Evolutionary conservation across 2,797 vertebrate species (phyloP).

Genomic region (Sandelia bainsii): DNA sequence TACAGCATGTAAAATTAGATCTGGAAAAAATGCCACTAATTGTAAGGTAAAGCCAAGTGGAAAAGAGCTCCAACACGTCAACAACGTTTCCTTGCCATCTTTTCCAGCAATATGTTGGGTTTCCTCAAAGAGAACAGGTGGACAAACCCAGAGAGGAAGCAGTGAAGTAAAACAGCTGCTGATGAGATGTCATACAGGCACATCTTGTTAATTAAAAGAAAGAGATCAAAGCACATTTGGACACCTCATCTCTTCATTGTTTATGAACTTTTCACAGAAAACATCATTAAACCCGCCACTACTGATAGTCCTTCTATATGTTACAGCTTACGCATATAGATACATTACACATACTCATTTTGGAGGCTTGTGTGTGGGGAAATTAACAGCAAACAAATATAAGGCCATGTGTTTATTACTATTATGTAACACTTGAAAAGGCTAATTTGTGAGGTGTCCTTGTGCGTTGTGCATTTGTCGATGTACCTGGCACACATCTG

Average conservation of each 20-base stretch:
- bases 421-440: slow-evolving; percentile 25
- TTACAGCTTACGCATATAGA: background rate
- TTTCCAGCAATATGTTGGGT: slow-evolving; percentile 5
- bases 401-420: slow-evolving; percentile 2
- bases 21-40: too few species aligned
- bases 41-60: background rate
- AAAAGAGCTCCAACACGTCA: background rate
- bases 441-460: background rate
- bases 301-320: background rate
- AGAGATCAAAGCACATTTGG: slow-evolving; percentile 21
- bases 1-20: too few species aligned
- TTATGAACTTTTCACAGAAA: slow-evolving; percentile 6
- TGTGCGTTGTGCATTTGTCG: slow-evolving; percentile 6
- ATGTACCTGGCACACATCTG: slow-evolving; percentile 13
- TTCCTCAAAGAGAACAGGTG: slow-evolving; percentile 5
- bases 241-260: background rate
- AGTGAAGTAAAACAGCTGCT: slow-evolving; percentile 15
- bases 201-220: slow-evolving; percentile 37
- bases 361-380: background rate
- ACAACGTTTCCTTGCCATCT: background rate
- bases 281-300: background rate
- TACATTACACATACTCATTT: background rate
- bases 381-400: background rate
- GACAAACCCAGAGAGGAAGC: slow-evolving; percentile 23
- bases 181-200: slow-evolving; percentile 20